phyloP scores from a whole-genome alignment of 1,140 invertebrate species.

The Panagrolaimus sp. region DNA sequence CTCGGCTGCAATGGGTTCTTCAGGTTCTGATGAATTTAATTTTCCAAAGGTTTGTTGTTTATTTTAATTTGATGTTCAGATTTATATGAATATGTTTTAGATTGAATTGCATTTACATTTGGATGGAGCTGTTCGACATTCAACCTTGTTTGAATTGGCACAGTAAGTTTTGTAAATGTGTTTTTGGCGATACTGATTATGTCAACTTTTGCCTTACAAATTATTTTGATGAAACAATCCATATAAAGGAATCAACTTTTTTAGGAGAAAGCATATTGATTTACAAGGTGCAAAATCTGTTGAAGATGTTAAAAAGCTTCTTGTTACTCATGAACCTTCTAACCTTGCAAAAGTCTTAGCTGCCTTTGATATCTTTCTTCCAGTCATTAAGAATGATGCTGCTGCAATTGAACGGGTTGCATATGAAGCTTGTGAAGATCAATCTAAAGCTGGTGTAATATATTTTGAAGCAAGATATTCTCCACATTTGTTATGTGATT shows the following conservation, averaged over 20 bases:
- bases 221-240: not conserved
- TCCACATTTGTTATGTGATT: slow-evolving; percentile 61
- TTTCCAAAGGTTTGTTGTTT: slow-evolving; percentile 5
- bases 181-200: no score
- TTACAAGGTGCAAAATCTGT: slow-evolving; percentile 55
- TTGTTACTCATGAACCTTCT: slow-evolving; percentile 51
- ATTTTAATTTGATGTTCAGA: no score
- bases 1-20: not conserved
- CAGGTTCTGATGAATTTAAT: not conserved
- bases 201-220: not conserved
- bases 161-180: slow-evolving; percentile 53
- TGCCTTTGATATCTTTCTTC: slow-evolving; percentile 62
- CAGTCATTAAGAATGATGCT: slow-evolving; percentile 63
- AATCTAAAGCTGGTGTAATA: slow-evolving; percentile 62
- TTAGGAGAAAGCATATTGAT: slow-evolving; percentile 49
- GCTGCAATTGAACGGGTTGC: slow-evolving; percentile 65
- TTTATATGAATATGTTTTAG: slow-evolving; percentile 45
- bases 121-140: slow-evolving; percentile 63
- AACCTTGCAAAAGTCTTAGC: slow-evolving; percentile 59
- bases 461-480: slow-evolving; percentile 67
- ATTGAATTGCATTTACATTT: slow-evolving; percentile 66
- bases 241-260: no score
- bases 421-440: slow-evolving; percentile 67
- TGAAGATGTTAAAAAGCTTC: slow-evolving; percentile 55
- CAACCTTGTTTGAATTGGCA: slow-evolving; percentile 64